Evolutionary conservation across 2,113 vertebrate genomes (phyloP).

Genomic region (Synodontis membranacea): DNA sequence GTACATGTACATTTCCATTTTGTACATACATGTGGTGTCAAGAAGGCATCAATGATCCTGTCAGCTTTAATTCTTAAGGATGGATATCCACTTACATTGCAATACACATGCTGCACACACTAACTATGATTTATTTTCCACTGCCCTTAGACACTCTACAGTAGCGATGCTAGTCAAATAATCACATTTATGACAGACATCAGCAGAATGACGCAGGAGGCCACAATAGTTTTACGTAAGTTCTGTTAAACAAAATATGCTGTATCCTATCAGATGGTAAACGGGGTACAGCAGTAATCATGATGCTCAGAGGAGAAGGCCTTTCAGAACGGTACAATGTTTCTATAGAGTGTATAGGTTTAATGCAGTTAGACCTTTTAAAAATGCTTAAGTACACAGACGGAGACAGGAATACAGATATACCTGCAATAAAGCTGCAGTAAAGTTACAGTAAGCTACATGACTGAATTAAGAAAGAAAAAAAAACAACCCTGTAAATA

Average conservation of each 20-base stretch:
- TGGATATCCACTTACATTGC: constrained; percentile 38
- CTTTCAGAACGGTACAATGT: not conserved
- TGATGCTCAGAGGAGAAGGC: no score
- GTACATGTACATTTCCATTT: not conserved
- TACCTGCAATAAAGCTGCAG: not conserved
- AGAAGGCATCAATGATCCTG: not conserved
- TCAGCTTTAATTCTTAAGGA: constrained; percentile 45
- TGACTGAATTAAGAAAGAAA: not conserved
- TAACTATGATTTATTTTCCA: constrained; percentile 35
- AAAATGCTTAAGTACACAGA: no score
- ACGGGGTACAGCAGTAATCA: not conserved
- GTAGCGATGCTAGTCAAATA: not conserved
- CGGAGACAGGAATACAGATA: not conserved
- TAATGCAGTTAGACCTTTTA: not conserved
- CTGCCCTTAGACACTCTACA: not conserved
- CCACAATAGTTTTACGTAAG: not conserved
- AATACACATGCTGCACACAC: constrained; percentile 25
- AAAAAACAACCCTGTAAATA: no score
- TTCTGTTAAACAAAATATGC: not conserved
- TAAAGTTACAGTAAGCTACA: not conserved
- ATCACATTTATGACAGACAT: not conserved
- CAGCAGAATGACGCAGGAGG: not conserved
- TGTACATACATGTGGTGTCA: not conserved
- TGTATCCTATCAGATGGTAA: not conserved
- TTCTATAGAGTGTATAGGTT: not conserved